Evolutionary conservation across 2,113 vertebrate species (phyloP).

Genomic region (Phalacrocorax brasilianus): DNA sequence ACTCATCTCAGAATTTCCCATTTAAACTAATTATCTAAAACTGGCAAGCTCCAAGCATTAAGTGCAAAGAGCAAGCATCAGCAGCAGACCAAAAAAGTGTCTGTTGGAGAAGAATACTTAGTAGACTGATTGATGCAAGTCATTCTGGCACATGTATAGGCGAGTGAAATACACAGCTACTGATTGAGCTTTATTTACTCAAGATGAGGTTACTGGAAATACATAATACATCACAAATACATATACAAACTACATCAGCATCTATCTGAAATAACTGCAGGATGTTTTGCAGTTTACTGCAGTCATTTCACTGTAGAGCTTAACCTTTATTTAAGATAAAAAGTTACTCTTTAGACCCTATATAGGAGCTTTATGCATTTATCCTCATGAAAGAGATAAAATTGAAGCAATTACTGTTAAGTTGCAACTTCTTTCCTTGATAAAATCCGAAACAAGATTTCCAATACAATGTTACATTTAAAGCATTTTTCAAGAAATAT

Average conservation of each 20-base stretch:
- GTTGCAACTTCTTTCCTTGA: too few relatives aligned
- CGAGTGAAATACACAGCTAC: constrained; percentile 40
- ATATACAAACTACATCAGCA: constrained; percentile 26
- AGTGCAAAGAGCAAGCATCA: constrained; percentile 58
- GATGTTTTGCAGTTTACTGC: not conserved
- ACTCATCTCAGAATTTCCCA: constrained; percentile 20
- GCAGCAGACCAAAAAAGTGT: constrained; percentile 17
- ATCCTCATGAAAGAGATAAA: constrained; percentile 24
- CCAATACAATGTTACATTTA: too few relatives aligned
- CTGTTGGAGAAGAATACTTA: not conserved
- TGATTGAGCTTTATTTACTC: constrained; percentile 18
- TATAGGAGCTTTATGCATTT: constrained; percentile 15
- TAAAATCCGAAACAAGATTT: too few relatives aligned
- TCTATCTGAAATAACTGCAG: constrained; percentile 51
- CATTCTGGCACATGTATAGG: constrained; percentile 34
- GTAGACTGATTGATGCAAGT: constrained; percentile 45
- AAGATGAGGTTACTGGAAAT: constrained; percentile 50
- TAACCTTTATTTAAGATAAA: constrained; percentile 40
- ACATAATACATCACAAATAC: constrained; percentile 6
- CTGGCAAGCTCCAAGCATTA: constrained; percentile 57
- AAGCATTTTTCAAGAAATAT: too few relatives aligned
- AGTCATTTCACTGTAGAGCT: constrained; percentile 10
- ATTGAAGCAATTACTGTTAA: constrained; percentile 51
- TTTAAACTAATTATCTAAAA: constrained; percentile 49
- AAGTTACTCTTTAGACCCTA: constrained; percentile 32